Evolutionary conservation across 2,797 vertebrate species (phyloP), one percentile per base, ranked within the genome.

Genomic region (Hoplostethus atlanticus): DNA sequence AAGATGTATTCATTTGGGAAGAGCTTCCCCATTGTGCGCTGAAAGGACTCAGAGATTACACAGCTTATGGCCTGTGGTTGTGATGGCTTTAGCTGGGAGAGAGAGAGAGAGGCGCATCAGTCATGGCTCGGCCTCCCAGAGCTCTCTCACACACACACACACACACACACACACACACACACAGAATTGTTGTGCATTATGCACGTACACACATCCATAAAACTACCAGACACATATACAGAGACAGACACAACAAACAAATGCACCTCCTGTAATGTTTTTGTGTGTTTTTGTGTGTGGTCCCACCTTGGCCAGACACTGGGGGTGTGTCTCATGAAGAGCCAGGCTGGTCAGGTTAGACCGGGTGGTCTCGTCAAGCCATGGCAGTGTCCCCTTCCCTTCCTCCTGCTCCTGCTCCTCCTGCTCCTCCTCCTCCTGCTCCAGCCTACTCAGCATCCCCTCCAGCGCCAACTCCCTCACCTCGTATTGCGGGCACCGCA

Each of bases 291-390:
- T 21, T 21, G 15, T 50, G 17, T 57, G 80, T 80, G 76, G 69
- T 79, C 85, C 90, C 74, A 98, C 98, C 96, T 96, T 97, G 81
- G 95, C 94, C 87, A 97, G 94, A 92, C 96, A 97, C 77, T 94
- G 95, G 21, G 93, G 89, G 87, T 97, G 95, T 34, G 74, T 93
- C 87, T 99, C 98, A 13, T 93, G 94, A 81, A 96, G 47, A 59
- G 93, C 93, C 92, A 96, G 80, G 61, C 76, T 73, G 68, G 96
- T 94, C 69, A 99, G 86, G 60, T 77, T 89, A 13, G 71, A 84
- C 70, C 90, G 58, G 71, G 80, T 81, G 81, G 81, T 86, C 79
- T 91, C 67, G 3, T 85, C 87, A 52, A 86, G 82, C 80, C 88
- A 89, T 34, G 40, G 44, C 3, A 73, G 77, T 31, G 55, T 80